Evolutionary conservation across 2,113 vertebrate genomes (phyloP).

Genomic region (Eubucco bourcierii): DNA sequence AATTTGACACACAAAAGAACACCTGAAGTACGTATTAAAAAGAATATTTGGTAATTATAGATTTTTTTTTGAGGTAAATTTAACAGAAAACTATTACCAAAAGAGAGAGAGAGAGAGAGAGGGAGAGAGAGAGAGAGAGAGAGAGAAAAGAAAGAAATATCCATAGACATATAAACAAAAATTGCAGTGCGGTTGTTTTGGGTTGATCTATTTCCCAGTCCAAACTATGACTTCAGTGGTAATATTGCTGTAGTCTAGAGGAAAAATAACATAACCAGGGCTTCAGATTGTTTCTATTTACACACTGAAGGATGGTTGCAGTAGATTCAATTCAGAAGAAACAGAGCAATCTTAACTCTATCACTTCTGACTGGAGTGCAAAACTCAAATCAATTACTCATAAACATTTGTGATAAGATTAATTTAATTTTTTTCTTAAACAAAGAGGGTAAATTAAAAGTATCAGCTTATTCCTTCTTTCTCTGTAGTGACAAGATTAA

Average conservation of each 20-base stretch:
- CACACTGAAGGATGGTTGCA: background rate
- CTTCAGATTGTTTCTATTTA: background rate
- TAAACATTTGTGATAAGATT: conserved; percentile 80
- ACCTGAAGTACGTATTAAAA: background rate
- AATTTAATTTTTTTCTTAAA: conserved; percentile 80
- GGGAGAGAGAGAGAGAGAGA: background rate
- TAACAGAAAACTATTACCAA: background rate
- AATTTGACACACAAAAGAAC: background rate
- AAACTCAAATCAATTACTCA: conserved; percentile 79
- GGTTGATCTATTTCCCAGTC: background rate
- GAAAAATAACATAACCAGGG: background rate
- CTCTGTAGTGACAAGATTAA: conserved; percentile 85
- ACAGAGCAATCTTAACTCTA: conserved; percentile 50
- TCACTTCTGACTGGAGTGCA: conserved; percentile 59
- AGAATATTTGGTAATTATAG: background rate
- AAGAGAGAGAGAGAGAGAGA: background rate
- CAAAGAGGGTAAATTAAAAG: conserved; percentile 83
- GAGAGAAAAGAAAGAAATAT: background rate
- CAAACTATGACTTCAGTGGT: background rate
- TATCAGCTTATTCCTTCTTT: conserved; percentile 79
- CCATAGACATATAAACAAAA: background rate
- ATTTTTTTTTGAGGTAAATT: background rate
- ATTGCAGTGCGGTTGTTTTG: background rate
- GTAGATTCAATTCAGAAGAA: background rate
- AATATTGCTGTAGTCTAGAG: background rate